Evolutionary conservation across 1,140 invertebrate genomes (phyloP), one percentile per base, ranked within the genome.

Genomic region (Pemphigus obesinymphae): DNA sequence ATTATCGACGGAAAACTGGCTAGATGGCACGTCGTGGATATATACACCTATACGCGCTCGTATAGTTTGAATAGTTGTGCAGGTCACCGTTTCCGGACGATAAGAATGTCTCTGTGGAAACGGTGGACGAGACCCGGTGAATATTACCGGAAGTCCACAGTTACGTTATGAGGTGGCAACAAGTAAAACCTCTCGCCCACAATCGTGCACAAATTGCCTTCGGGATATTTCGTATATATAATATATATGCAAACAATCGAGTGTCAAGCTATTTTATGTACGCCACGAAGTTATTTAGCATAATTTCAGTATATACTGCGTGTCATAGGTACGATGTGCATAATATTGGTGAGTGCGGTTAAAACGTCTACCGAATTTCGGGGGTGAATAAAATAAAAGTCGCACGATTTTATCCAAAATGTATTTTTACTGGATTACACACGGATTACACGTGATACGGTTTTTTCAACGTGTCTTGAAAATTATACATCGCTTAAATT

Each of bases 1-100:
- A 34, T 66, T 66, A 66, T 66, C n/a, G 63, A 37, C n/a, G 10
- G 63, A 10, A 20, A 34, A 66, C 34, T 66, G n/a, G 23, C 63
- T 34, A 37, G 3, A 34, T 20, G 20, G 63, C 20, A 66, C 13
- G 34, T 11, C 17, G 13, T 66, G 3, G 63, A 66, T n/a, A 66
- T 66, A 66, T 61, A 66, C n/a, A 66, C n/a, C 23, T 45, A 70
- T 45, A 40, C n/a, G n/a, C n/a, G n/a, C n/a, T n/a, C 34, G 63
- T 70, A 70, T 45, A 26, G 45, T 45, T 70, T 37, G 40, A 70
- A 70, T 70, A 70, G 34, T 43, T 40, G n/a, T n/a, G n/a, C 23
- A 26, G 1, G 15, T 13, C 40, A 23, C 15, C 6, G 23, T 45
- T 70, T 70, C 40, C 66, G 5, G 23, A n/a, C 0, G 40, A 70